These are phyloP conservation scores for Myotis pilosus DNA, from an alignment of 2,797 vertebrate genomes.

Conservation along the genomic window DNA sequence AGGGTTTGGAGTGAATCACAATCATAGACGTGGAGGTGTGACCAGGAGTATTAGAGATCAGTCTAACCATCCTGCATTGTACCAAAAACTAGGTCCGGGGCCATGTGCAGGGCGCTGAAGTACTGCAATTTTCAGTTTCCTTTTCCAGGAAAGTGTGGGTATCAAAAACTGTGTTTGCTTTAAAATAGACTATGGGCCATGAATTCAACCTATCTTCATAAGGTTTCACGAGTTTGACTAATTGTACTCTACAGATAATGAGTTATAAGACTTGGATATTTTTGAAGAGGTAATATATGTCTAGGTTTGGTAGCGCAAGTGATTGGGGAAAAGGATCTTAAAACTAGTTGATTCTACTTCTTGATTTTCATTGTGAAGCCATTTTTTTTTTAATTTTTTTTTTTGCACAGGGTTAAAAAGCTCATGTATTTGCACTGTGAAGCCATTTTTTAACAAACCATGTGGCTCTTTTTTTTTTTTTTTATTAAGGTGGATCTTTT, in stretches of 20 bases:
- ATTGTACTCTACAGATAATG: not conserved
- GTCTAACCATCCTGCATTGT: not conserved
- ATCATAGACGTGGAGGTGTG: not conserved
- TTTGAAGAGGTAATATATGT: conserved; percentile 33
- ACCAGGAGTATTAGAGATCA: not conserved
- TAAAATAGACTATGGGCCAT: not conserved
- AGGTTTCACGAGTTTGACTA: not conserved
- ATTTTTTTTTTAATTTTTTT: conserved; percentile 44
- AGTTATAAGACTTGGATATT: not conserved
- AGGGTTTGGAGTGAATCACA: not conserved
- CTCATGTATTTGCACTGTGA: conserved; percentile 23
- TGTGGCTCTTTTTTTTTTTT: conserved; percentile 21
- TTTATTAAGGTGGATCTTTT: conserved; percentile 86
- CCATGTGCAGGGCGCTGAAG: not conserved
- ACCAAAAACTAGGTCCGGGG: not conserved
- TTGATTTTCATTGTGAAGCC: conserved; percentile 21
- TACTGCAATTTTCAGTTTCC: not conserved
- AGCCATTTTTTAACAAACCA: not conserved
- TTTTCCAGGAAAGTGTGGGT: not conserved
- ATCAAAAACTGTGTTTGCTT: not conserved
- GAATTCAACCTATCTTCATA: not conserved
- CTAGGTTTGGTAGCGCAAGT: not conserved
- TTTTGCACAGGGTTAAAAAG: no score
- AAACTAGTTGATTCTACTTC: not conserved
- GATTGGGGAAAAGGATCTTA: not conserved